Evolutionary conservation across 2,113 vertebrate species (phyloP).

Genomic region (Mugil cephalus): DNA sequence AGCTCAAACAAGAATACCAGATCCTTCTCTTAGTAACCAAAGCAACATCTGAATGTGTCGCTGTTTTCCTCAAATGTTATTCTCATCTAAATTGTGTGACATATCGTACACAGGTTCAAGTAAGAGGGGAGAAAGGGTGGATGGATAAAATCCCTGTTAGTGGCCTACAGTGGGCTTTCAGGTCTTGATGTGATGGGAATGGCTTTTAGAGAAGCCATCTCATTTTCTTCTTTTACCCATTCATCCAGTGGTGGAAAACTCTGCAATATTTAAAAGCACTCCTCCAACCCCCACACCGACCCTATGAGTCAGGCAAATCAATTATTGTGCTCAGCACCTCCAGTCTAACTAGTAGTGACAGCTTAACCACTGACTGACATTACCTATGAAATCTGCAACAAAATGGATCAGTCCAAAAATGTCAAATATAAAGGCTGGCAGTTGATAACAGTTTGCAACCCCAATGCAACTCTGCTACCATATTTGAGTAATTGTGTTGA

Average conservation of each 20-base stretch:
- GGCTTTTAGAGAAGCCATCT: conserved; percentile 33
- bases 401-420: background rate
- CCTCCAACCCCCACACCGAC: background rate
- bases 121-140: background rate
- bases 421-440: background rate
- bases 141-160: conserved; percentile 4
- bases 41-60: background rate
- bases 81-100: background rate
- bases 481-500: background rate
- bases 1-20: too few species aligned
- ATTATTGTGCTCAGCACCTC: background rate
- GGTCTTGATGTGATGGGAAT: conserved; percentile 5
- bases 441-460: background rate
- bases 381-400: background rate
- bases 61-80: background rate
- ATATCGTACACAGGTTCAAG: background rate
- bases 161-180: conserved; percentile 23
- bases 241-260: conserved; percentile 42
- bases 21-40: background rate
- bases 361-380: background rate
- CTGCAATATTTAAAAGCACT: conserved; percentile 73
- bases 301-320: conserved; percentile 13
- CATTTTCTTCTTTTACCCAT: conserved; percentile 11
- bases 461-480: background rate
- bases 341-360: background rate